Evolutionary conservation across 2,113 vertebrate genomes (phyloP).

Genomic region (Grus americana): DNA sequence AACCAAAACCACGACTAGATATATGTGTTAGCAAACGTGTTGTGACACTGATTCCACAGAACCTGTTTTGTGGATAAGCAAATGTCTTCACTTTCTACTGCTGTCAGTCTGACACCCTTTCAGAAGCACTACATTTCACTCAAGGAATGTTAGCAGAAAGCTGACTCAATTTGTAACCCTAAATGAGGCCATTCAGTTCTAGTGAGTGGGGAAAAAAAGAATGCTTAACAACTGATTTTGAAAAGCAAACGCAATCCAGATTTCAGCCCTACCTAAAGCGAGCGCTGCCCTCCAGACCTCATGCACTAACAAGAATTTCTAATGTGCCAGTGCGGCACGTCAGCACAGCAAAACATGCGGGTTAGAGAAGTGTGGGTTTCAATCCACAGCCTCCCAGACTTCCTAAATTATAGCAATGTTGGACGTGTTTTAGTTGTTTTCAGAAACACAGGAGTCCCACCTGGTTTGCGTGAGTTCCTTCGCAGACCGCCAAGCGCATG

Average conservation of each 20-base stretch:
- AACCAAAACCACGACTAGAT: background rate
- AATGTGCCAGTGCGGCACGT: background rate
- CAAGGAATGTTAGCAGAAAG: background rate
- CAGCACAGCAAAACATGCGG: background rate
- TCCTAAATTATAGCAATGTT: background rate
- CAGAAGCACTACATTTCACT: background rate
- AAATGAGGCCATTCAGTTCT: background rate
- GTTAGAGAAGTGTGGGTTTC: background rate
- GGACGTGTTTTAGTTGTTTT: background rate
- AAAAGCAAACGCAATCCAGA: background rate
- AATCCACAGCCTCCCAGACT: background rate
- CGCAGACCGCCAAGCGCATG: rapidly evolving
- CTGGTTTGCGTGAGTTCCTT: background rate
- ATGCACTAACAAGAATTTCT: background rate
- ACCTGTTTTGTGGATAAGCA: background rate
- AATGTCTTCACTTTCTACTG: background rate
- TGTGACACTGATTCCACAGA: background rate
- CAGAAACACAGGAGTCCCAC: background rate
- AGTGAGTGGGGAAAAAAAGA: background rate
- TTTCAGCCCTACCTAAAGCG: background rate
- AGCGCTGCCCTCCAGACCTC: background rate
- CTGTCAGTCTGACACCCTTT: background rate
- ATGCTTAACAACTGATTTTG: background rate
- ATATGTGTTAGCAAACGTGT: background rate
- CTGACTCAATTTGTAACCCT: background rate